Evolutionary conservation across 2,113 vertebrate genomes (phyloP), one percentile per base, ranked within the genome.

Genomic region (Ammodramus savannarum): DNA sequence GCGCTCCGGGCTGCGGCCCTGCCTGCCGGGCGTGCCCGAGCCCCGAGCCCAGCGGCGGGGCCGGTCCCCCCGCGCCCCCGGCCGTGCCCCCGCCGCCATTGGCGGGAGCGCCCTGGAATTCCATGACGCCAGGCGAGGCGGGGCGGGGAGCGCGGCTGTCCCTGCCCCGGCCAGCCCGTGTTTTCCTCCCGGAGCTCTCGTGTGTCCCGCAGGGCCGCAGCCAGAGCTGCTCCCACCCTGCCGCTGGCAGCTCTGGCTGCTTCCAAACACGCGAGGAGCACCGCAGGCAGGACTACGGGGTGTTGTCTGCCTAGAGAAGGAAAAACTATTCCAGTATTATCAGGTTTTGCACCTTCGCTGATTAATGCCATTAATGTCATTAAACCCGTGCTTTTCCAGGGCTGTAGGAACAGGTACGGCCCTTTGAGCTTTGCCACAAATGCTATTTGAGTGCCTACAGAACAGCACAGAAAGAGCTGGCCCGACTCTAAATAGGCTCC

Each of bases 121-220:
- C 95, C 92, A 55, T 93, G 92, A 91, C 88, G 92, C 55, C 21
- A 23, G 29, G 52, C 32, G 26, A 65, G 88, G 82, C 58, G 67
- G 43, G n/a, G 75, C 68, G 18, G 34, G n/a, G 65, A 43, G 18
- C 36, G 39, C n/a, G 54, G 79, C 66, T n/a, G 76, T 41, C 77
- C 82, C 77, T 41, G 75, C 43, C 36, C 29, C 29, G 32, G 46
- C 29, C 1, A 18, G 34, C 29, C 52, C 2, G 19, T 21, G 69
- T 18, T 61, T 21, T n/a, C 43, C 48, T 9, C 4, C 25, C 38
- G 58, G 76, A 55, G 0, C 1, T 25, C 11, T 3, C 1, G 3
- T 1, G 7, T 4, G 2, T 8, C 11, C 36, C 0, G 13, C 0
- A 1, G 43, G 11, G 3, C 19, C 10, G 29, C 49, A 1, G 18